Conservation (phyloP, 2,888 invertebrate species). For the Halictus ligatus region DNA sequence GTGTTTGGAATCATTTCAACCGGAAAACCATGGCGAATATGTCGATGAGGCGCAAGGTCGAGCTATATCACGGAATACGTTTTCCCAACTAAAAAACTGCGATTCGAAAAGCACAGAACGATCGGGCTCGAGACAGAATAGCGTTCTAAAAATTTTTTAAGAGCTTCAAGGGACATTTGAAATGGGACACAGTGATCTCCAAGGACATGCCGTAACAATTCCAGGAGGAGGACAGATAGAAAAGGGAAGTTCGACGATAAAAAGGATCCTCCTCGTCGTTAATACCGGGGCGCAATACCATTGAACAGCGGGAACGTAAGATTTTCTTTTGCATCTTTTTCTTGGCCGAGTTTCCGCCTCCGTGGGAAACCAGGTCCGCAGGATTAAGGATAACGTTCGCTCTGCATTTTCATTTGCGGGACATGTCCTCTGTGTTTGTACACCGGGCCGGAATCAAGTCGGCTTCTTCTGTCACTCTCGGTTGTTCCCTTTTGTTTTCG, state of each 20-base stretch:
- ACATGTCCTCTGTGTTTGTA: not conserved
- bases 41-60: accelerated
- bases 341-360: not conserved
- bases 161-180: not conserved
- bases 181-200: not conserved
- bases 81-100: not conserved
- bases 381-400: not conserved
- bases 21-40: not conserved
- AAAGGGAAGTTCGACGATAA: not conserved
- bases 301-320: not conserved
- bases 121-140: not conserved
- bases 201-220: not conserved
- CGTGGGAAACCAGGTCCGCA: not conserved
- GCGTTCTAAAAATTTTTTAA: not conserved
- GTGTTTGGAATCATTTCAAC: not conserved
- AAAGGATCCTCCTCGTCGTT: not conserved
- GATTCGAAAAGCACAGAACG: not conserved
- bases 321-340: not conserved
- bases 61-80: not conserved
- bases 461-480: not conserved
- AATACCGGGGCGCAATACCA: not conserved
- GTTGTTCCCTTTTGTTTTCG: not conserved
- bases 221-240: not conserved
- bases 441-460: not conserved
- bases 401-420: not conserved